Conservation (phyloP, 2,797 vertebrate species). For the Lagorchestes hirsutus region DNA sequence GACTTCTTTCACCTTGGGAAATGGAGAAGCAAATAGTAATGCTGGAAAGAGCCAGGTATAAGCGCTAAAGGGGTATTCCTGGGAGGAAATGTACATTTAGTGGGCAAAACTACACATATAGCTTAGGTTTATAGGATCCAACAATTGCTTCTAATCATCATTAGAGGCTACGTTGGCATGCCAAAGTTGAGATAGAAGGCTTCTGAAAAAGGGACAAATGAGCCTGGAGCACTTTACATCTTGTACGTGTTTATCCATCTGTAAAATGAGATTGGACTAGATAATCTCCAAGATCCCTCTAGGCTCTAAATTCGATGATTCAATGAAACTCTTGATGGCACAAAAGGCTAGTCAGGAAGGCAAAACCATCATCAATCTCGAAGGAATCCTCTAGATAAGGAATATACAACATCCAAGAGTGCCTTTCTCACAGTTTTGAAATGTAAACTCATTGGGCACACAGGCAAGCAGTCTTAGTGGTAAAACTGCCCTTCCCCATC, state of each 20-base stretch:
- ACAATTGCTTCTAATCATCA: slow-evolving; percentile 28
- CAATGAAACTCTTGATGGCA: not conserved
- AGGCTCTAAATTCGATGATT: not conserved
- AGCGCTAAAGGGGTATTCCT: not conserved
- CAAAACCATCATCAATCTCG: slow-evolving; percentile 6
- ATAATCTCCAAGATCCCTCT: not conserved
- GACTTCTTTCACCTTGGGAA: not conserved
- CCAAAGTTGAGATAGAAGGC: slow-evolving; percentile 23
- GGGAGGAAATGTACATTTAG: not conserved
- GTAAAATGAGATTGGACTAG: not conserved
- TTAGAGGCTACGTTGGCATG: not conserved
- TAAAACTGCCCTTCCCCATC: not conserved
- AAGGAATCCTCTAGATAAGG: not conserved
- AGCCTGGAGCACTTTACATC: not conserved
- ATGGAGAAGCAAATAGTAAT: not conserved
- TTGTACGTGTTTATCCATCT: not conserved
- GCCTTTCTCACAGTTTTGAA: not conserved
- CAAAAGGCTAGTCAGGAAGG: not conserved
- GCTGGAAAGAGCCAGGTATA: not conserved
- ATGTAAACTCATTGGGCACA: not conserved
- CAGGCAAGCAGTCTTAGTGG: not conserved
- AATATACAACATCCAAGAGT: not conserved
- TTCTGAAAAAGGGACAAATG: slow-evolving; percentile 14
- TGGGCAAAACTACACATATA: not conserved
- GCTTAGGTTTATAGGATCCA: not conserved